A percentile compares a stretch with the other conserved stretches of the same genome.
phyloP scores from a whole-genome alignment of 2,113 vertebrate genomes.

The Oryzias javanicus region DNA sequence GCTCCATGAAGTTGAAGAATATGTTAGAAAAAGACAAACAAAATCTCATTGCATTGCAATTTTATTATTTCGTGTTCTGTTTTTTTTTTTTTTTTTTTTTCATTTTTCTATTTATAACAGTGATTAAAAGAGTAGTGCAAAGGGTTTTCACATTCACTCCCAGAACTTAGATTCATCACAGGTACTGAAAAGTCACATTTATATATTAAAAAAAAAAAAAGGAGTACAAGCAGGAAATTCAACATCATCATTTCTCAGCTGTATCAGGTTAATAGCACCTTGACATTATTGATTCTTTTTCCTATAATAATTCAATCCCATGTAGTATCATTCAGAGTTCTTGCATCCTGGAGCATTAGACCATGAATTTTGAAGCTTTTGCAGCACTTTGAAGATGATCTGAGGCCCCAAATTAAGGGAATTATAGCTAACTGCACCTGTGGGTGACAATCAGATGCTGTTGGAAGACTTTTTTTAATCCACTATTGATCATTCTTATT shows the following conservation, averaged over 20 bases:
- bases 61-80: slow-evolving; percentile 43
- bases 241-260: slow-evolving; percentile 2
- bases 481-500: too few species aligned
- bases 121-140: slow-evolving; percentile 46
- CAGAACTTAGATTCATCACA: slow-evolving; percentile 22
- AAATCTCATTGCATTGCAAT: slow-evolving; percentile 20
- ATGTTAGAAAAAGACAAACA: neutral
- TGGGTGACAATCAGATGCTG: too few species aligned
- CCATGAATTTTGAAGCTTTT: too few species aligned
- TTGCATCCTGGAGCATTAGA: too few species aligned
- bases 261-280: slow-evolving; percentile 56
- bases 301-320: too few species aligned
- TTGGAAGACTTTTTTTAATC: too few species aligned
- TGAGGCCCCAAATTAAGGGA: too few species aligned
- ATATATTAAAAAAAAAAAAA: neutral
- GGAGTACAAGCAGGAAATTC: slow-evolving; percentile 33
- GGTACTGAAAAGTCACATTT: slow-evolving; percentile 16
- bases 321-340: too few species aligned
- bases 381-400: too few species aligned
- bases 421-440: too few species aligned
- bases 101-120: slow-evolving; percentile 13
- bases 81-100: slow-evolving; percentile 17
- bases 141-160: slow-evolving; percentile 34
- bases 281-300: neutral
- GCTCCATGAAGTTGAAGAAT: too few species aligned